Conservation (phyloP, 1,140 invertebrate genomes). For the Macrosteles quadrilineatus region DNA sequence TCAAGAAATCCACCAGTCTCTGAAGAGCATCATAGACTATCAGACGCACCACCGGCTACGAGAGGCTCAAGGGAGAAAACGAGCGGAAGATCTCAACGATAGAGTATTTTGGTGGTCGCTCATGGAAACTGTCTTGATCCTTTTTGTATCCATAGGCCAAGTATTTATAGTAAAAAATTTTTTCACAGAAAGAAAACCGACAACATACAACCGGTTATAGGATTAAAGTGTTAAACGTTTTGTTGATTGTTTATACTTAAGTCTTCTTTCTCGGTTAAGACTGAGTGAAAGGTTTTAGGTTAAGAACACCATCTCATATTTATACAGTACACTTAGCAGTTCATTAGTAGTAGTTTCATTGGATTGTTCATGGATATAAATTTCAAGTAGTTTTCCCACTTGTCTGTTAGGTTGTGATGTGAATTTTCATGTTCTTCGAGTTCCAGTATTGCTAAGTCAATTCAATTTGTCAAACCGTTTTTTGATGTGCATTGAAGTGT, state of each 20-base stretch:
- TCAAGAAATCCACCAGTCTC: conserved; percentile 82
- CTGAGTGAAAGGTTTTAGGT: not conserved
- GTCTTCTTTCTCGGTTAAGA: conserved; percentile 1
- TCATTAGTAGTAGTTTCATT: not conserved
- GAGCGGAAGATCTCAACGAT: conserved; percentile 95
- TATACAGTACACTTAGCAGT: not conserved
- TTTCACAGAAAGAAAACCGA: conserved; percentile 83
- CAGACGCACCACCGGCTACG: conserved; percentile 96
- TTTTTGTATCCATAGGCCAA: conserved; percentile 84
- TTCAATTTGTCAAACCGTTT: too few relatives aligned
- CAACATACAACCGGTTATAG: conserved; percentile 29
- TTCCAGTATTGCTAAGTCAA: too few relatives aligned
- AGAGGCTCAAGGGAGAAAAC: conserved; percentile 90
- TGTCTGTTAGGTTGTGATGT: too few relatives aligned
- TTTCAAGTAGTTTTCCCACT: too few relatives aligned
- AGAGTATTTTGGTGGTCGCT: conserved; percentile 92
- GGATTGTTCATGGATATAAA: too few relatives aligned
- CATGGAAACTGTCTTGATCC: conserved; percentile 81
- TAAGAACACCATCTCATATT: conserved; percentile 8
- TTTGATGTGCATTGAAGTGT: too few relatives aligned
- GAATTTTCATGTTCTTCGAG: too few relatives aligned
- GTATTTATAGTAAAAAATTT: conserved; percentile 93
- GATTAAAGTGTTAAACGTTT: not conserved
- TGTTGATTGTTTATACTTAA: not conserved
- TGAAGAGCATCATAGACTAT: conserved; percentile 86